Evolutionary conservation across 1,140 invertebrate species (phyloP), one percentile per base, ranked within the genome.

Genomic region (Archegozetes longisetosus): DNA sequence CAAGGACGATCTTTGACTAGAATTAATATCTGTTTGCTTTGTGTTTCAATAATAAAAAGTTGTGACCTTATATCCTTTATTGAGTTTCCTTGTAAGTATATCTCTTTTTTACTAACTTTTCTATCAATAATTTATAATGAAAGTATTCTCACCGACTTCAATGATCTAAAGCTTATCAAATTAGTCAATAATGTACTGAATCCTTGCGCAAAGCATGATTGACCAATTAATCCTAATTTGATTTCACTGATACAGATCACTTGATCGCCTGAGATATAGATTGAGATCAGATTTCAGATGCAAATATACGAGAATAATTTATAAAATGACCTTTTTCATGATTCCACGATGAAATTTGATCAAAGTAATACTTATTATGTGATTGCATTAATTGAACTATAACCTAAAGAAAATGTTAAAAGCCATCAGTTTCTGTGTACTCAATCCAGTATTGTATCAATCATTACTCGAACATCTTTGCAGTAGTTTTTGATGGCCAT

Each of bases 301-400:
- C n/a, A n/a, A n/a, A n/a, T n/a, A n/a, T n/a, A n/a, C n/a, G n/a
- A n/a, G n/a, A n/a, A n/a, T n/a, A n/a, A n/a, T n/a, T n/a, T n/a
- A 48, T 48, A 2, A 22, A 48, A 48, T 48, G 12, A 48, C 2
- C 22, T 1, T 2, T 2, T 48, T 60, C 75, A 77, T 76, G 78
- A 65, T 80, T 76, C 78, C 78, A 78, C 67, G 71, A 76, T 23
- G 79, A 78, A 66, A 80, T 80, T 65, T 80, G 80, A 52, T 78
- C 64, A 47, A 80, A 64, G 66, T 79, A 79, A 9, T 76, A 75
- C 74, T 80, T 80, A 65, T 80, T 80, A 58, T 79, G 77, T 65
- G 80, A 80, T 62, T 80, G 78, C 67, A 80, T 71, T 12, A 80
- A 67, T 64, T 80, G 79, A n/a, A 80, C 74, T 60, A 80, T 80